Evolutionary conservation across 2,797 vertebrate species (phyloP), one percentile per base, ranked within the genome.

Genomic region (Sciaenops ocellatus): DNA sequence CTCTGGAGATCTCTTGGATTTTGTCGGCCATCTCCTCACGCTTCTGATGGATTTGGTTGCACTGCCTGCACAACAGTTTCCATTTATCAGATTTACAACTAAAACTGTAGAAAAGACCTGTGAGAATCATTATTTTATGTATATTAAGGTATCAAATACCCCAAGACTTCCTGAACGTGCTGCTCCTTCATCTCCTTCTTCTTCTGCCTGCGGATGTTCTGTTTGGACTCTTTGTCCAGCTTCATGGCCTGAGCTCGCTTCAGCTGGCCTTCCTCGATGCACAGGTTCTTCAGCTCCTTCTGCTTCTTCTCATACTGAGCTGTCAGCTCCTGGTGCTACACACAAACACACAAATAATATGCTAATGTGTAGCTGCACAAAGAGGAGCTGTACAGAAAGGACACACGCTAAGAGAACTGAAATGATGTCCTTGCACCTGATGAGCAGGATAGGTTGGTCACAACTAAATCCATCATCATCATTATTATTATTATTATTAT

Each of bases 241-340:
- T 95, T 96, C 93, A 95, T 94, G 61, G 20, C 87, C 24, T 92
- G 80, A 16, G 90, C 87, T 57, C 95, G 86, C 87, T 92, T 95
- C 64, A 95, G 0, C 91, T 95, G 95, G 2, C 46, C 73, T 50
- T 95, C 95, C 86, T 95, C 95, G 0, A 44, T 83, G 51, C 85
- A 85, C 56, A 94, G 80, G 75, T 88, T 94, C 87, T 94, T 96
- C 67, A 96, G 86, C 61, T 95, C 95, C 83, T 96, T 96, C 86
- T 94, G 87, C 84, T 89, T 90, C 76, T 92, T 90, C 85, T 96
- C 96, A 7, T 78, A 85, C 60, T 91, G 87, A 70, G 76, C 83
- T 0, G 11, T 79, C 69, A 94, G 80, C 24, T 89, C 88, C 74
- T 94, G 90, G 46, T 90, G 57, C 95, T 96, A 17, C 22, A 47